Percentiles rank a stretch among this genome's conserved stretches.
Conservation (phyloP, 1,140 invertebrate species). For the Elymnias hypermnestra region DNA sequence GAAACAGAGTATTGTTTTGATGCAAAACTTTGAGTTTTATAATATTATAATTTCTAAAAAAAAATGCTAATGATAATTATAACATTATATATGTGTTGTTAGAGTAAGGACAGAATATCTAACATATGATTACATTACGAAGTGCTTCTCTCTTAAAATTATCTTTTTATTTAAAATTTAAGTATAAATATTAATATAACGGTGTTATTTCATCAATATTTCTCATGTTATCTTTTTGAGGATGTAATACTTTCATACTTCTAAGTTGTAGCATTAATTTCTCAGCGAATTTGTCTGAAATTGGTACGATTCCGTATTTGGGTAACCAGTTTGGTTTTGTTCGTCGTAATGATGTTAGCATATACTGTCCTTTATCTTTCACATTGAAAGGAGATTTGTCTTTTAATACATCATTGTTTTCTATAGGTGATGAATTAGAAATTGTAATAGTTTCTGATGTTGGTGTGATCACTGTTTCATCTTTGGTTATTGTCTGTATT, state of each 20-base stretch:
- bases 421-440: neutral
- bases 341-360: slow-evolving; percentile 34
- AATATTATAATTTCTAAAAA: too few relatives aligned
- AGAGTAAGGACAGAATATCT: too few relatives aligned
- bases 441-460: slow-evolving; percentile 2
- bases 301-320: slow-evolving; percentile 30
- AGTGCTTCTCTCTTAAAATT: too few relatives aligned
- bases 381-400: slow-evolving; percentile 5
- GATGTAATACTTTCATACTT: slow-evolving; percentile 28
- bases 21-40: too few relatives aligned
- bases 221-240: slow-evolving; percentile 20
- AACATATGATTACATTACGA: neutral
- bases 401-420: slow-evolving; percentile 1
- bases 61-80: too few relatives aligned
- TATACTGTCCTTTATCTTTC: slow-evolving; percentile 30
- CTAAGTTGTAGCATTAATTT: slow-evolving; percentile 31
- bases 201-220: slow-evolving; percentile 12
- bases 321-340: slow-evolving; percentile 38
- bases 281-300: slow-evolving; percentile 31
- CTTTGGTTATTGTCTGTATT: slow-evolving; percentile 8
- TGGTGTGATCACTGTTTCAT: neutral
- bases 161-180: too few relatives aligned
- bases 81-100: too few relatives aligned
- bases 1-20: too few relatives aligned
- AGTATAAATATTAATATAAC: too few relatives aligned